Base-by-base conservation (phyloP, 2,113 vertebrate genomes). In the Tragelaphus scriptus region DNA sequence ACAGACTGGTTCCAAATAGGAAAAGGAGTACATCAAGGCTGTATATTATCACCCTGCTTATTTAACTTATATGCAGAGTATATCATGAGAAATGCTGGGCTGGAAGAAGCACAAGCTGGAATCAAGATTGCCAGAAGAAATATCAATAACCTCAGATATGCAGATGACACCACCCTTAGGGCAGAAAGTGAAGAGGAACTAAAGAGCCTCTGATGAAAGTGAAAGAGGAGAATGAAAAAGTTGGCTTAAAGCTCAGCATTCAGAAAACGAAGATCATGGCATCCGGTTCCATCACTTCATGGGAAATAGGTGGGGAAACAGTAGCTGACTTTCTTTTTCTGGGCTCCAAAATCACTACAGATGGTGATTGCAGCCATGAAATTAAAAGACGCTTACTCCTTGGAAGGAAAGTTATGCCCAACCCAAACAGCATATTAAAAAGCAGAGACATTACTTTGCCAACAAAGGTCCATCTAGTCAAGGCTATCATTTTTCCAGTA, bases 341-440 rank as follows among this genome's bases (percentile, higher is more conserved):
- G 30, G 63, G 63, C 30, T 32, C 30, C 63, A 17, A 32, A n/a
- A 68, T 9, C 30, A n/a, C 16, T 19, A 7, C 7, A n/a, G 32
- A 68, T 68, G 63, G 63, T n/a, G 63, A 68, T 0, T 68, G 32
- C 32, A 68, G 30, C 32, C 63, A 9, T n/a, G 32, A 68, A n/a
- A 68, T 68, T 65, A 68, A 68, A 68, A n/a, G 32, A 68, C 0
- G 4, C 63, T 65, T 68, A 19, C 32, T n/a, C 63, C 63, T 19
- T 68, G 32, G 32, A 68, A n/a, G 63, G 4, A 65, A 65, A 65
- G 63, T n/a, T 65, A 65, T 65, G 32, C n/a, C 7, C 32, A 65
- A 65, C 63, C 16, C 1, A 65, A 7, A n/a, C 0, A n/a, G 16
- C 16, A 65, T 65, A n/a, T 65, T 65, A 4, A n/a, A 65, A n/a